Base-by-base conservation (phyloP, 2,113 vertebrate genomes). In the Pelecanoides urinatrix region DNA sequence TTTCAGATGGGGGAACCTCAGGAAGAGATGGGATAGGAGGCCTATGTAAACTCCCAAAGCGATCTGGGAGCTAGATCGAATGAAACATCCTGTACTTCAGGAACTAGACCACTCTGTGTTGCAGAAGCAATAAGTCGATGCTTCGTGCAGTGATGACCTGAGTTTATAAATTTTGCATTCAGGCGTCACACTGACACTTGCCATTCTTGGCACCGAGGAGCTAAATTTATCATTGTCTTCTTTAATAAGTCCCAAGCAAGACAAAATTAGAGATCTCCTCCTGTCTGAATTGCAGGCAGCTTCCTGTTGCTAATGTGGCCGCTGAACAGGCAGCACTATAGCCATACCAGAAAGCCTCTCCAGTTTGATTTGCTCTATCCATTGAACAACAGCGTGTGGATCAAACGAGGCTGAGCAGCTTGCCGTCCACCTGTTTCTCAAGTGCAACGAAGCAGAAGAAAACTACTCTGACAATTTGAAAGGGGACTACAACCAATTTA, bases 401-500 rank as follows among this genome's bases (percentile, higher is more conserved):
- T 97, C 94, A 97, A 96, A 95, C 34, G 0, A 94, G 93, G 87
- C 89, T 78, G 32, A 94, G 92, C 94, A 96, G 91, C 93, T 96
- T 89, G 92, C 94, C 23, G 18, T 95, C 92, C 86, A 97, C 96
- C 94, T 96, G 95, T 92, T 96, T 97, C 97, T 97, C 92, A 91
- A 97, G 90, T 93, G 96, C 96, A 97, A 61, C 1, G 47, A 95
- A 94, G 95, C 97, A 97, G 94, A 96, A 96, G 77, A 94, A 97
- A 98, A 95, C 95, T 67, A 77, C 96, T 97, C 96, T 96, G 97
- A 98, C 97, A 97, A 94, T 86, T 92, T 98, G 94, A 97, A 97
- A 98, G 86, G 92, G 84, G 95, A 95, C 92, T 79, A 95, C 96
- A 96, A 95, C 77, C 96, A 97, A 96, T 97, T 97, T 94, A 93